phyloP scores from a whole-genome alignment of 2,797 vertebrate species.

The Geotrypetes seraphini region DNA sequence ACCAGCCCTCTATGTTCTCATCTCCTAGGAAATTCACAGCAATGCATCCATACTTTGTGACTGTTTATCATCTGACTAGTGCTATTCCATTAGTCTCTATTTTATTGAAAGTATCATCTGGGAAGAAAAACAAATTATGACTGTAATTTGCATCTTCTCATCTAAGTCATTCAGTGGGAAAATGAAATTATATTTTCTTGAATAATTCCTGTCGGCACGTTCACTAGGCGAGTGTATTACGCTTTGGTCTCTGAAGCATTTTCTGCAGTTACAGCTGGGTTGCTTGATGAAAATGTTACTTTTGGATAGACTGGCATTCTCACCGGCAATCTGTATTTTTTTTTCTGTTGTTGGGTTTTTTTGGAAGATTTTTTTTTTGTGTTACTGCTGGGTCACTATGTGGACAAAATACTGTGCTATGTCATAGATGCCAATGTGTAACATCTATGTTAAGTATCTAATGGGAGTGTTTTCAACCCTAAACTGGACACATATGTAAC shows the following conservation, averaged over 20 bases:
- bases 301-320: slow-evolving; percentile 5
- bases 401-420: no score
- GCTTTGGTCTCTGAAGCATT: slow-evolving; percentile 3
- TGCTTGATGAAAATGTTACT: slow-evolving; percentile 25
- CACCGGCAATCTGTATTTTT: slow-evolving; percentile 6
- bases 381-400: no score
- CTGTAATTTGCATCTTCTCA: neutral
- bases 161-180: accelerated
- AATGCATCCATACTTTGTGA: neutral
- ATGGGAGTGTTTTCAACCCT: no score
- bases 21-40: no score
- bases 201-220: slow-evolving; percentile 19
- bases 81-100: neutral
- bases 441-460: no score
- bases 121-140: neutral
- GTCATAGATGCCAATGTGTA: no score
- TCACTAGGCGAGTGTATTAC: neutral
- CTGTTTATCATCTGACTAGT: neutral
- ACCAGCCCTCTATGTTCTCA: no score
- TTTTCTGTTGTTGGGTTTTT: slow-evolving; percentile 2
- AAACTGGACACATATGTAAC: no score
- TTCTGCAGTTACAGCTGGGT: neutral
- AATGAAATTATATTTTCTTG: neutral
- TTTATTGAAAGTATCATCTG: neutral
- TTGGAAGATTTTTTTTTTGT: no score